A percentile compares a stretch with the other conserved stretches of the same genome.
Evolutionary conservation across 2,888 invertebrate genomes (phyloP).

Genomic region (Flexamia atlantica): DNA sequence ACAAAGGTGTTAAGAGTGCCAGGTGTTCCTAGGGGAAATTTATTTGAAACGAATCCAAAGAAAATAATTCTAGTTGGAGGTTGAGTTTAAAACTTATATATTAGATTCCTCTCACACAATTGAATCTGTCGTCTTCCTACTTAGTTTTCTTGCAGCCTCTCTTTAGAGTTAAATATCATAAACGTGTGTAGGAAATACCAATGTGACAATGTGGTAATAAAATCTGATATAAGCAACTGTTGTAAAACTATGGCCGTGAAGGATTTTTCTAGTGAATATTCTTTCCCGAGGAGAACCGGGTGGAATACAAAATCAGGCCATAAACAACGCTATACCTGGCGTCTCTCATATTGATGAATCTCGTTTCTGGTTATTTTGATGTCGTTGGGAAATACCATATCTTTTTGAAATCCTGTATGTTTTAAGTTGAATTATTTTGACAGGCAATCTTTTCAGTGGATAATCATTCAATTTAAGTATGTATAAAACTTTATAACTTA

Average conservation of each 20-base stretch:
- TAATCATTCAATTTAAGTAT: no score
- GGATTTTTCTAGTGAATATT: conserved; percentile 22
- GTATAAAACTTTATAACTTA: no score
- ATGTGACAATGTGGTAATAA: background rate
- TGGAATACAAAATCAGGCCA: conserved; percentile 46
- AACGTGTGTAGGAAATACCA: background rate
- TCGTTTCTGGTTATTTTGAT: conserved; percentile 5
- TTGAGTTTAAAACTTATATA: background rate
- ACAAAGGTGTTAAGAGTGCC: conserved; percentile 10
- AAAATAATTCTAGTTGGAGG: background rate
- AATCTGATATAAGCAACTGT: background rate
- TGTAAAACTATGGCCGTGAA: conserved; percentile 23
- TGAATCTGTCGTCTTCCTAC: background rate
- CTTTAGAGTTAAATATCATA: background rate
- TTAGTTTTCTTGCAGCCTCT: background rate
- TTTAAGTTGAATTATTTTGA: background rate
- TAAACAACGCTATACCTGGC: conserved; percentile 32
- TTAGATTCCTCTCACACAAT: background rate
- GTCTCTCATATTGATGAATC: conserved; percentile 48
- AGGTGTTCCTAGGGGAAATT: conserved; percentile 16
- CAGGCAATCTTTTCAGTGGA: background rate
- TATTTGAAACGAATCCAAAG: conserved; percentile 11
- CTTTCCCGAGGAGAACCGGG: conserved; percentile 20
- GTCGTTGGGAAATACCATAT: background rate
- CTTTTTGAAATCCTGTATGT: background rate